Base-by-base conservation (phyloP, 2,888 invertebrate genomes). In the Melanchra persicariae region DNA sequence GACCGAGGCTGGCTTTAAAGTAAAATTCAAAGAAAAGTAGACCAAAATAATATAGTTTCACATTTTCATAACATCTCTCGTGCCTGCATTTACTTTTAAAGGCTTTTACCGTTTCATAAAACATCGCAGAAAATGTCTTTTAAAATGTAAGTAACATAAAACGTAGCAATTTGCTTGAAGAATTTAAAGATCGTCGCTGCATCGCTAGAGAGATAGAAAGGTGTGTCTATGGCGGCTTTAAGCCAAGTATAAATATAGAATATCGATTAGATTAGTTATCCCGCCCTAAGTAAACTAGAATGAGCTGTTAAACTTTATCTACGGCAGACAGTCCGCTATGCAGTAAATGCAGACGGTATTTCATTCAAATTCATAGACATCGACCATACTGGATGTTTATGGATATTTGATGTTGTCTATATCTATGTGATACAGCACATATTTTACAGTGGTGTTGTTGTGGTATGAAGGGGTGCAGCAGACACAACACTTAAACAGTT, bases 221-320 rank as follows among this genome's bases (percentile, higher is more conserved):
- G 49, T 40, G 26, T 52, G 15, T 65, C 54, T 55, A 61, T 47
- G 19, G 19, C 47, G 37, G 2, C 43, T 61, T 19, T 45, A 54
- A 40, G 73, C n/a, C 70, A 40, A 47, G 24, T 74, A 47, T 70
- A 60, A 60, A 57, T 40, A 74, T 24, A 58, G 54, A 79, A 73
- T 57, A 60, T 69, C 55, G 79, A 82, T 79, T 73, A 79, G 74
- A 73, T 82, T 77, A 67, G 51, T 81, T 81, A 24, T 60, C 60
- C 26, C 30, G 58, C 74, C 80, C 63, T 83, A 65, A 64, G 70
- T 54, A 83, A 83, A 82, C 62, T 49, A 22, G 22, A 67, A 47
- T 22, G 45, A 69, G 52, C 60, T 70, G 57, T 55, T 47, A 37
- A 65, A 61, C 40, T 69, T 79, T 79, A 83, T 79, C 80, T 74